These are phyloP conservation scores for Hyposmocoma kahamanoa DNA, from an alignment of 1,140 invertebrate species.

Conservation along the genomic window DNA sequence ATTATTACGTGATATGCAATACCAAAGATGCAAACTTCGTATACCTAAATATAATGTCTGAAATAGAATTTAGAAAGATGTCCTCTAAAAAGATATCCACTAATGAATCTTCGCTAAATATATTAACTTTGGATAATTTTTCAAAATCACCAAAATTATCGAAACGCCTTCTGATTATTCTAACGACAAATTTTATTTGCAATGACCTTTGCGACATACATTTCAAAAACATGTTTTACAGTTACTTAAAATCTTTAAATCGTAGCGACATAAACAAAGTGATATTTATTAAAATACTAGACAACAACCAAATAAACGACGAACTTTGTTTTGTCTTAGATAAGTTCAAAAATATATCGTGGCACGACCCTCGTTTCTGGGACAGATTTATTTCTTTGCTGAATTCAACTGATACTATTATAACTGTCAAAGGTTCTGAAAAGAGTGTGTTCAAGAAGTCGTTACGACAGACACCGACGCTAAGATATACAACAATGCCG, in stretches of 20 bases:
- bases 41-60: slow-evolving; percentile 82
- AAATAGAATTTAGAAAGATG: slow-evolving; percentile 79
- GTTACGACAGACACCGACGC: slow-evolving; percentile 55
- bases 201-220: slow-evolving; percentile 65
- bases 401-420: slow-evolving; percentile 67
- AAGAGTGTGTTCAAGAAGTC: slow-evolving; percentile 66
- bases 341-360: slow-evolving; percentile 66
- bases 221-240: slow-evolving; percentile 68
- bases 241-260: slow-evolving; percentile 64
- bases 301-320: slow-evolving; percentile 64
- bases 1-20: slow-evolving; percentile 92
- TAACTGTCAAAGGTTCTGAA: slow-evolving; percentile 60
- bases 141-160: slow-evolving; percentile 68
- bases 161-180: slow-evolving; percentile 59
- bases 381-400: slow-evolving; percentile 56
- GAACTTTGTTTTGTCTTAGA: slow-evolving; percentile 61
- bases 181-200: slow-evolving; percentile 69
- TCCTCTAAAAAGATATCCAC: slow-evolving; percentile 47
- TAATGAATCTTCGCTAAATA: slow-evolving; percentile 56
- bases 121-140: slow-evolving; percentile 67
- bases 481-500: slow-evolving; percentile 69
- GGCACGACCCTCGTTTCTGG: slow-evolving; percentile 62
- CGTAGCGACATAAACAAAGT: slow-evolving; percentile 63
- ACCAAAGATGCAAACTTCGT: slow-evolving; percentile 89
- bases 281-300: slow-evolving; percentile 63